Base-by-base conservation (phyloP, 2,113 vertebrate species). In the Tetrao urogallus region DNA sequence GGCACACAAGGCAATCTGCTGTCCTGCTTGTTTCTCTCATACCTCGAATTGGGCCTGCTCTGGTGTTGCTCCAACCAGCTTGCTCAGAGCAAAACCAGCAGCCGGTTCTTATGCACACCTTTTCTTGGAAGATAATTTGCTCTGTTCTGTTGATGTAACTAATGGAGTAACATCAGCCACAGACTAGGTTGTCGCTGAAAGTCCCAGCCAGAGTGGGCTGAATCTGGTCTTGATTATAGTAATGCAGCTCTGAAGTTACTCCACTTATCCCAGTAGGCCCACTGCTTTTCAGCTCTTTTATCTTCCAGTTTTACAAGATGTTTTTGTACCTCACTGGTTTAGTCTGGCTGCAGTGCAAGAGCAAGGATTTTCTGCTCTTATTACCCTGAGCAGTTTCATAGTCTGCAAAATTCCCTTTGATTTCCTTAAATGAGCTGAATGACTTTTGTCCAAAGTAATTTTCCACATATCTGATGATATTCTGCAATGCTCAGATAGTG, bases 1-100 rank as follows among this genome's bases (percentile, higher is more conserved):
- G 32, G n/a, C 64, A 42, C 0, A 0, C 8, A 32, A 1, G 0
- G 32, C 28, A 48, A 28, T 18, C 42, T 74, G 54, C 34, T 63
- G 22, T 69, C 22, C 10, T 10, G 34, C 34, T 74, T 22, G 36
- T 56, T 86, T 73, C 38, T 28, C 54, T 34, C n/a, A 3, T 34
- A 28, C 32, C 60, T 87, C 34, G 47, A 69, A 38, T 36, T 45
- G 77, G 22, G 30, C 42, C 66, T 57, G 22, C 38, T 30, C 27
- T 73, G 28, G 14, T 56, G 40, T 69, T 38, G 24, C 50, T 47
- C 61, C 69, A 74, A 16, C 21, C 50, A 30, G 34, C 54, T 57
- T 65, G 15, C 27, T 48, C 69, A 75, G 34, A 52, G 20, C 0
- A 1, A 75, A 80, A 70, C 11, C 1, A 70, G 8, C 19, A 40